A percentile compares a stretch with the other conserved stretches of the same genome.
Conservation (phyloP, 2,797 vertebrate species). For the Pangasius djambal region DNA sequence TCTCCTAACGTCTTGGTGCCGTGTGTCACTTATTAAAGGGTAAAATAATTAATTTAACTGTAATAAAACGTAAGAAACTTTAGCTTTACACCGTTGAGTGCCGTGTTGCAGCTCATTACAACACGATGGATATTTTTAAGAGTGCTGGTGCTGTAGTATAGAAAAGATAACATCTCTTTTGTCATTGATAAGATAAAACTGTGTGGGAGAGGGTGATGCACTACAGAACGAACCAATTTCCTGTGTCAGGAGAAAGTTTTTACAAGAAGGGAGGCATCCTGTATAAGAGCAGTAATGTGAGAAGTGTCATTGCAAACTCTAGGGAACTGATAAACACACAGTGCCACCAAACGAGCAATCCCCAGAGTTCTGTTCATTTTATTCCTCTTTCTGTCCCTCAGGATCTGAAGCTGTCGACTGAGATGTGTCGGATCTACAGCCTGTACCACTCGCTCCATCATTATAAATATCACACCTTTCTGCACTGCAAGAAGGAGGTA, state of each 20-base stretch:
- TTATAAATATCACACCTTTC: constrained; percentile 94
- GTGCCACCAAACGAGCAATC: neutral
- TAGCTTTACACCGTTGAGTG: neutral
- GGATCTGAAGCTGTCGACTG: constrained; percentile 87
- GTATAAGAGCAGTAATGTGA: neutral
- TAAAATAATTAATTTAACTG: neutral
- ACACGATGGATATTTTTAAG: neutral
- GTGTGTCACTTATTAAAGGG: neutral
- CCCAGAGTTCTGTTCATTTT: neutral
- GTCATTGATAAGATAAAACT: neutral
- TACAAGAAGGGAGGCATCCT: neutral
- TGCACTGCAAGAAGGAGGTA: constrained; percentile 92
- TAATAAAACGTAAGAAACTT: neutral
- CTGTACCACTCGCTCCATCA: constrained; percentile 92
- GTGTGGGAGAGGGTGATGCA: neutral
- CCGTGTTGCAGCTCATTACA: neutral
- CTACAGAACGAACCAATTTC: neutral
- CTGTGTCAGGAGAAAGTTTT: neutral
- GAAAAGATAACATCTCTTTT: neutral
- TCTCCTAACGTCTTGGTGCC: neutral
- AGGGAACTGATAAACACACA: neutral
- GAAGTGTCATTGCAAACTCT: neutral
- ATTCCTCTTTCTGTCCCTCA: constrained; percentile 57
- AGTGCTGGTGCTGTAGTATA: neutral
- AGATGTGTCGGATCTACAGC: constrained; percentile 84